Evolutionary conservation across 2,113 vertebrate species (phyloP).

Genomic region (Cheilinus undulatus): DNA sequence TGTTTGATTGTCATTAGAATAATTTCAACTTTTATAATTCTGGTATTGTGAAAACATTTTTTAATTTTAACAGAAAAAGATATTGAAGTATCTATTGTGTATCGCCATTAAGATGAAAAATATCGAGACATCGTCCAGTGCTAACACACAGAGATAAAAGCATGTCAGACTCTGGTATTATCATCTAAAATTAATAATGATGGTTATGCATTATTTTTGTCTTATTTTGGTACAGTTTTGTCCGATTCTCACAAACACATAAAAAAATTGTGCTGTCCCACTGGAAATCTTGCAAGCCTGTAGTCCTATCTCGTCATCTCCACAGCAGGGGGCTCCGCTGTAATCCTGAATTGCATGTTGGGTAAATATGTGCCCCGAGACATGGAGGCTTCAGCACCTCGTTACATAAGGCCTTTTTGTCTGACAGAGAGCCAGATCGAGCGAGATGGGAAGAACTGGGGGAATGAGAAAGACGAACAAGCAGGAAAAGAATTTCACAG

Average conservation of each 20-base stretch:
- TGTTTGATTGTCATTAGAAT: too few species aligned
- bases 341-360: constrained; percentile 50
- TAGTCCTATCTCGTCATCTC: constrained; percentile 11
- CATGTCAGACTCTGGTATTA: not conserved
- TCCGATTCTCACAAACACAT: not conserved
- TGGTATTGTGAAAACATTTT: too few species aligned
- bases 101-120: too few species aligned
- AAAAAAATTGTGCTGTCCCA: not conserved
- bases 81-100: too few species aligned
- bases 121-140: too few species aligned
- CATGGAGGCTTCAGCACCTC: constrained; percentile 44
- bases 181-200: not conserved
- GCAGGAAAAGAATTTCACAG: not conserved
- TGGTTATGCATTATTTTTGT: too few species aligned
- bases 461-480: not conserved
- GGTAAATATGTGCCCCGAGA: constrained; percentile 49
- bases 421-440: constrained; percentile 30
- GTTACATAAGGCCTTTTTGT: constrained; percentile 60
- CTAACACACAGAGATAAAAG: too few species aligned
- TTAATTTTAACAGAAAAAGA: too few species aligned
- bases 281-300: not conserved
- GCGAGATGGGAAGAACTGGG: not conserved
- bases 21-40: too few species aligned
- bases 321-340: constrained; percentile 1
- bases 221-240: not conserved